Evolutionary conservation across 1,140 invertebrate genomes (phyloP).

Genomic region (Eumeta japonica): DNA sequence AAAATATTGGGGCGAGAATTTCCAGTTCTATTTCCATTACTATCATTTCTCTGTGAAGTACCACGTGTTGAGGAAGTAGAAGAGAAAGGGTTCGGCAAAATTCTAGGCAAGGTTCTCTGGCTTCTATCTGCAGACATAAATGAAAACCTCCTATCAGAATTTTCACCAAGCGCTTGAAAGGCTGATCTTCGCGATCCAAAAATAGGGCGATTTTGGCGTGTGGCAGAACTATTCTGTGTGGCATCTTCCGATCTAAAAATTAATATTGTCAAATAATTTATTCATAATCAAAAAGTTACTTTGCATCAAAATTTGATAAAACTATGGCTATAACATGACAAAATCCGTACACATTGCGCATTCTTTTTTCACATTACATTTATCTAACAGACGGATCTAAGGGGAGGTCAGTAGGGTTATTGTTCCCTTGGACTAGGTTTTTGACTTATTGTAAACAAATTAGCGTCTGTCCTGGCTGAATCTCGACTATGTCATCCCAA

Average conservation of each 20-base stretch:
- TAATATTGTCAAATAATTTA: too few relatives aligned
- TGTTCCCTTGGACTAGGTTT: too few relatives aligned
- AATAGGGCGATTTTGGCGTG: conserved; percentile 20
- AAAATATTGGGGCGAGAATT: conserved; percentile 40
- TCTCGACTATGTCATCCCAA: too few relatives aligned
- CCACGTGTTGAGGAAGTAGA: conserved; percentile 28
- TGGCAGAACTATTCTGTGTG: background rate
- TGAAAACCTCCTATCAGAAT: conserved; percentile 5
- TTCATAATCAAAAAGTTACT: background rate
- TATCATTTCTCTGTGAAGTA: conserved; percentile 14
- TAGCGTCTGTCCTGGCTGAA: too few relatives aligned
- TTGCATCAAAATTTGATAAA: too few relatives aligned
- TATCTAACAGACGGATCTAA: too few relatives aligned
- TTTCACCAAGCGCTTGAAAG: conserved; percentile 37
- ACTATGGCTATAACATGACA: too few relatives aligned
- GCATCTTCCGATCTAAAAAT: too few relatives aligned
- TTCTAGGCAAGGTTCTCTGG: conserved; percentile 12
- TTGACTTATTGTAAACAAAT: too few relatives aligned
- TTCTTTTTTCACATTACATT: too few relatives aligned
- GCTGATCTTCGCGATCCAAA: conserved; percentile 42
- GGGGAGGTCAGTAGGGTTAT: too few relatives aligned
- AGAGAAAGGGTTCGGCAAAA: conserved; percentile 46
- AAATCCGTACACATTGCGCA: too few relatives aligned
- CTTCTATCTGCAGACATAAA: background rate
- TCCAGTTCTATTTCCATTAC: conserved; percentile 16